A percentile compares a stretch with the other conserved stretches of the same genome.
phyloP scores from a whole-genome alignment of 2,797 vertebrate species.

The Trachops cirrhosus region DNA sequence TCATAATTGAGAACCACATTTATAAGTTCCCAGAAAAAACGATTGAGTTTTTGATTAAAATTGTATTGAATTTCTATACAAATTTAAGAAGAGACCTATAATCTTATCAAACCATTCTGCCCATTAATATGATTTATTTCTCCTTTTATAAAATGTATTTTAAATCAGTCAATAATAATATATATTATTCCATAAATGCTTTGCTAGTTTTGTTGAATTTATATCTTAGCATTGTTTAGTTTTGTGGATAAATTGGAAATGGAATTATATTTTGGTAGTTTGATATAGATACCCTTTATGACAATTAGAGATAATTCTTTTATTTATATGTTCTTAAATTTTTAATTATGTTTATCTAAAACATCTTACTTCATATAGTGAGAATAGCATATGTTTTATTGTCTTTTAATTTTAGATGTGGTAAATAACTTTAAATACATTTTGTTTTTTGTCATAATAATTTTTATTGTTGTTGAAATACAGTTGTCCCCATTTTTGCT shows the following conservation, averaged over 20 bases:
- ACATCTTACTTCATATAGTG: background rate
- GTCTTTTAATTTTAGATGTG: too few species aligned
- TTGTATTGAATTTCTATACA: background rate
- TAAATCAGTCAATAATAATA: background rate
- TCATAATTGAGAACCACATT: too few species aligned
- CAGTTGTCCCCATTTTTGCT: too few species aligned
- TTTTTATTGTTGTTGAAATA: too few species aligned
- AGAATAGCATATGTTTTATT: background rate
- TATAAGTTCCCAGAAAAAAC: background rate
- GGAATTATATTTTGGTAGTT: background rate
- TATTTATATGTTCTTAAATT: too few species aligned
- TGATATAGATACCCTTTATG: background rate
- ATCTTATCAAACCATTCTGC: background rate
- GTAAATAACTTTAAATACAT: too few species aligned
- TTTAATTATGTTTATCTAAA: background rate
- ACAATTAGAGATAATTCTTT: too few species aligned
- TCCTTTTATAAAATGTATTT: background rate
- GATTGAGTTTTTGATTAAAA: background rate
- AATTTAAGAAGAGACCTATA: background rate
- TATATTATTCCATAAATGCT: background rate
- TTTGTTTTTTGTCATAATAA: too few species aligned
- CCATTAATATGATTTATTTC: background rate
- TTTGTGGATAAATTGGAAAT: background rate
- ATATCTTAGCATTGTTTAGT: background rate
- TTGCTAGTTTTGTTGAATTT: background rate